These are phyloP conservation scores for Adoxophyes honmai DNA, from an alignment of 1,140 invertebrate species.

Conservation along the genomic window DNA sequence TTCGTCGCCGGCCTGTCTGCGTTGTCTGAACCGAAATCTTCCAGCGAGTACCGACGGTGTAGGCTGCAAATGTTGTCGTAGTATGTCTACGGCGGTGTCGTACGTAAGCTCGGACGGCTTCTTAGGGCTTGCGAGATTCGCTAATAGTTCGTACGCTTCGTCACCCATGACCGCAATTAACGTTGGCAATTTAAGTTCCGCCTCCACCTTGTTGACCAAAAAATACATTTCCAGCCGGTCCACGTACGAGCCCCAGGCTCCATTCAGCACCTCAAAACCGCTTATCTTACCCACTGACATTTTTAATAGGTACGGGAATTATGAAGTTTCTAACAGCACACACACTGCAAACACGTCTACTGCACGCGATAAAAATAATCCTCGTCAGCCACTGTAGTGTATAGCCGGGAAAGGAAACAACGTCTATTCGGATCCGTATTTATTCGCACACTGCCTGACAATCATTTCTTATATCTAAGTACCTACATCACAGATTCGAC, in stretches of 20 bases:
- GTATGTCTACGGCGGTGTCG: background rate
- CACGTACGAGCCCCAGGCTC: background rate
- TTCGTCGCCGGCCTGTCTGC: conserved; percentile 12
- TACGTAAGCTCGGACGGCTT: conserved; percentile 13
- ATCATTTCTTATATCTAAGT: no score
- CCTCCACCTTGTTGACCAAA: background rate
- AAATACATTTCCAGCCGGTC: conserved; percentile 4
- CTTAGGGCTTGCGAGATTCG: conserved; percentile 14
- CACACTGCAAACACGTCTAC: no score
- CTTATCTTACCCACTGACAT: background rate
- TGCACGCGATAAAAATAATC: no score
- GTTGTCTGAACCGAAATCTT: conserved; percentile 21
- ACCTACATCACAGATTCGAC: no score
- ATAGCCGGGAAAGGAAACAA: no score
- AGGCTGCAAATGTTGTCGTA: conserved; percentile 17
- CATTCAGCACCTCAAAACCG: background rate
- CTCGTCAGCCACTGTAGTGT: no score
- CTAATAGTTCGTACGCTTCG: conserved; percentile 18
- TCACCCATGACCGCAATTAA: conserved; percentile 22
- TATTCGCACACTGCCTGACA: no score
- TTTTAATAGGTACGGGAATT: background rate
- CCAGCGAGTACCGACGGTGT: conserved; percentile 16
- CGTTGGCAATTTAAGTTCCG: background rate
- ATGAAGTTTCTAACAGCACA: background rate
- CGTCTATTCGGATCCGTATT: no score